Base-by-base conservation (phyloP, 2,888 invertebrate genomes). In the Malachius bipustulatus region DNA sequence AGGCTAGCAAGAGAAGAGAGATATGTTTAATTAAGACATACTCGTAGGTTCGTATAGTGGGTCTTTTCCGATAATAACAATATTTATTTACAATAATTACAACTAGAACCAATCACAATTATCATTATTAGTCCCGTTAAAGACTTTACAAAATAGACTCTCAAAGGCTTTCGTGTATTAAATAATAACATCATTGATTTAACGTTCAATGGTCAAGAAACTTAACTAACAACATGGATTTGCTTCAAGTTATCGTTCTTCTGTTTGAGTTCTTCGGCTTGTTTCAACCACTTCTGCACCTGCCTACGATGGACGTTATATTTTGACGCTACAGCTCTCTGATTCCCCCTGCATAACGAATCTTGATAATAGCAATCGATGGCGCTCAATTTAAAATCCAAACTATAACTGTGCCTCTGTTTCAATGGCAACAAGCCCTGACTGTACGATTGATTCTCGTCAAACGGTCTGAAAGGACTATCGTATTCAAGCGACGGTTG, bases 241-340 rank as follows among this genome's bases (percentile, higher is more conserved):
- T 56, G 55, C 42, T 56, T 56, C 29, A 54, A 45, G 13, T 50
- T 43, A 44, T 59, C 57, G 41, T 56, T 58, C 36, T 56, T 52
- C 38, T 55, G 52, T 30, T 56, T 46, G 16, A 63, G 40, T 43
- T 64, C 60, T 13, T 61, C 57, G 35, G 67, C 70, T 47, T 67
- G 68, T 46, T 70, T 69, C 37, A 71, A 52, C 73, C 73, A 73
- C 45, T 69, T 68, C 43, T 71, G 69, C 35, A 71, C 62, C 46
- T 70, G 67, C 30, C 65, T 56, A 30, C 65, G 51, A 49, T 64
- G 64, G 34, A 67, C 63, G 41, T 63, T 61, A 49, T 63, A 66
- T 46, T 67, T 67, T 34, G 53, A 57, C 8, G 65, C 65, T 3
- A 65, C 65, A 6, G 65, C 64, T 37, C 64, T 50, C 40, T 66